phyloP scores from a whole-genome alignment of 2,797 vertebrate genomes.

The Premnoplex brunnescens region DNA sequence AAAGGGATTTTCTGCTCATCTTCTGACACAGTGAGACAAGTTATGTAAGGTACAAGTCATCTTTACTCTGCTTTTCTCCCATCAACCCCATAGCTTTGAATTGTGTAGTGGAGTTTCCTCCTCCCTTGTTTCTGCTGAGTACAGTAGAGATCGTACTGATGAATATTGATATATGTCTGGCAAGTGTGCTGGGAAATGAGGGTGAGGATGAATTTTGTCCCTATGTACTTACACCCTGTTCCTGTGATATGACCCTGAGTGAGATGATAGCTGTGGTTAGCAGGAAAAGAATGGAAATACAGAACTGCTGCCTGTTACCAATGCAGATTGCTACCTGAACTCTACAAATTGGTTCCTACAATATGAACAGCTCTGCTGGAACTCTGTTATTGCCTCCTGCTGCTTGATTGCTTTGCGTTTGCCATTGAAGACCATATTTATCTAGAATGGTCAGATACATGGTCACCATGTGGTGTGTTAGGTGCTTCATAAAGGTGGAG shows the following conservation, averaged over 20 bases:
- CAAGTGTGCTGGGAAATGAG: not conserved
- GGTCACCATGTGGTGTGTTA: not conserved
- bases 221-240: not conserved
- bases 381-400: not conserved
- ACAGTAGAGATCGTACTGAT: fast-evolving
- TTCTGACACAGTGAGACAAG: not conserved
- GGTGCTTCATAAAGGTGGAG: not conserved
- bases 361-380: not conserved
- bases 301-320: not conserved
- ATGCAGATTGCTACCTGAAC: not conserved
- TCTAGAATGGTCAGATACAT: not conserved
- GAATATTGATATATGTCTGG: not conserved
- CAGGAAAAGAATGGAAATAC: not conserved
- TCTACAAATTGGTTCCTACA: not conserved
- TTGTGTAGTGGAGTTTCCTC: not conserved
- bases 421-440: fast-evolving
- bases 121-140: not conserved
- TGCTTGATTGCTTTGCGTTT: not conserved
- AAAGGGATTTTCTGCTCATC: not conserved
- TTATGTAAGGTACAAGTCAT: not conserved
- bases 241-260: not conserved
- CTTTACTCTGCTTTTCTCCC: not conserved
- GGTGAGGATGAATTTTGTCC: not conserved
- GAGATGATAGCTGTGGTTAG: not conserved
- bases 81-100: not conserved